Conservation (phyloP, 2,797 vertebrate genomes). For the Aeoliscus strigatus region DNA sequence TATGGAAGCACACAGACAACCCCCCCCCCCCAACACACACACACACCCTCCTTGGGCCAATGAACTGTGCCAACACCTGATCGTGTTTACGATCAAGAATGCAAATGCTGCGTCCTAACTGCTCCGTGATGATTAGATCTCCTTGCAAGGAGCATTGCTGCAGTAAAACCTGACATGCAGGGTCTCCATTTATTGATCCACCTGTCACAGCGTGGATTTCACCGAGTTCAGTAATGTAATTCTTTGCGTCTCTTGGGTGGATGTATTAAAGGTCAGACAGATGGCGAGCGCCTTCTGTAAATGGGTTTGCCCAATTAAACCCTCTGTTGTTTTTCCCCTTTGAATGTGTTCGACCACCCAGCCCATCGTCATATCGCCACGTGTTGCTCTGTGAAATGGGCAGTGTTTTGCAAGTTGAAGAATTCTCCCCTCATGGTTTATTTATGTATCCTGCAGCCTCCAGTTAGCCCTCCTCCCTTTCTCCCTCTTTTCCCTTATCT, state of each 20-base stretch:
- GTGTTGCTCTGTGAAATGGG: constrained; percentile 42
- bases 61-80: constrained; percentile 18
- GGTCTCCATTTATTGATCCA: constrained; percentile 51
- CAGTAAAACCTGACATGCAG: constrained; percentile 36
- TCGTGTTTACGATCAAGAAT: constrained; percentile 34
- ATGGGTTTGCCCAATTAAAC: constrained; percentile 45
- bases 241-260: constrained; percentile 19
- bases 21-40: constrained; percentile 40
- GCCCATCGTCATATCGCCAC: constrained; percentile 19
- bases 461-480: constrained; percentile 44
- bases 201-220: constrained; percentile 41
- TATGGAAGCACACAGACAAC: constrained; percentile 45
- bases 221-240: constrained; percentile 37
- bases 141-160: constrained; percentile 33
- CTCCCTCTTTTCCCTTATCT: constrained; percentile 59
- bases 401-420: constrained; percentile 36
- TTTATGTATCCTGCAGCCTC: constrained; percentile 61
- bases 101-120: constrained; percentile 31
- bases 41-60: constrained; percentile 14
- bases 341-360: constrained; percentile 2
- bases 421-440: constrained; percentile 64
- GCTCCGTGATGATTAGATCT: constrained; percentile 45
- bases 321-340: constrained; percentile 3
- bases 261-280: constrained; percentile 20
- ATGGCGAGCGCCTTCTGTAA: constrained; percentile 2